Evolutionary conservation across 2,888 invertebrate genomes (phyloP).

Genomic region (Abscondita cerata): DNA sequence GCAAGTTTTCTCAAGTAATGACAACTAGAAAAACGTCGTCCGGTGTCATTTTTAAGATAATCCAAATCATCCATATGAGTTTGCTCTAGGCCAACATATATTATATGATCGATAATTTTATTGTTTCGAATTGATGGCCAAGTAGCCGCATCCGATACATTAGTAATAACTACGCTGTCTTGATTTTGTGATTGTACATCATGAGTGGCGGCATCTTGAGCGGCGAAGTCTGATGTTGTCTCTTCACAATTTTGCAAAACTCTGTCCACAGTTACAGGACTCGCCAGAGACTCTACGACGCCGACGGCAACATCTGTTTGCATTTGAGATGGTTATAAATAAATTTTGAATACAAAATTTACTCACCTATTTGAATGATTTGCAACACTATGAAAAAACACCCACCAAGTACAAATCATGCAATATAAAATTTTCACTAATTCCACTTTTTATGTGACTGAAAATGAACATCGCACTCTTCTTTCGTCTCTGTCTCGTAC

Average conservation of each 20-base stretch:
- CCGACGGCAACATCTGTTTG: not conserved
- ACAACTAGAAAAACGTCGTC: not conserved
- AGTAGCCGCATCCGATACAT: not conserved
- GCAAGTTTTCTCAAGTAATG: conserved; percentile 8
- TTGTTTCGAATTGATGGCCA: not conserved
- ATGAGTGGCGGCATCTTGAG: not conserved
- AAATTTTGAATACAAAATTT: no score
- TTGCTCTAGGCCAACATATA: not conserved
- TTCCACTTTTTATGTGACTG: no score
- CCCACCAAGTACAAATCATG: no score
- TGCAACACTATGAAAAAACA: no score
- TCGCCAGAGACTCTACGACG: not conserved
- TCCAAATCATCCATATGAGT: not conserved
- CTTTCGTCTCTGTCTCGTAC: no score
- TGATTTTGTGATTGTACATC: not conserved
- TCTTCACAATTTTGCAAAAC: not conserved
- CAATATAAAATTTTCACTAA: no score
- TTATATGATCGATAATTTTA: not conserved
- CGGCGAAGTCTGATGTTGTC: not conserved
- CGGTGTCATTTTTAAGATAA: not conserved
- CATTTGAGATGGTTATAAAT: not conserved
- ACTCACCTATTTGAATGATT: no score
- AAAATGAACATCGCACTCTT: no score
- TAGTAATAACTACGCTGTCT: no score
- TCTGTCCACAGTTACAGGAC: not conserved